Evolutionary conservation across 2,113 vertebrate genomes (phyloP).

Genomic region (Chloroceryle aenea): DNA sequence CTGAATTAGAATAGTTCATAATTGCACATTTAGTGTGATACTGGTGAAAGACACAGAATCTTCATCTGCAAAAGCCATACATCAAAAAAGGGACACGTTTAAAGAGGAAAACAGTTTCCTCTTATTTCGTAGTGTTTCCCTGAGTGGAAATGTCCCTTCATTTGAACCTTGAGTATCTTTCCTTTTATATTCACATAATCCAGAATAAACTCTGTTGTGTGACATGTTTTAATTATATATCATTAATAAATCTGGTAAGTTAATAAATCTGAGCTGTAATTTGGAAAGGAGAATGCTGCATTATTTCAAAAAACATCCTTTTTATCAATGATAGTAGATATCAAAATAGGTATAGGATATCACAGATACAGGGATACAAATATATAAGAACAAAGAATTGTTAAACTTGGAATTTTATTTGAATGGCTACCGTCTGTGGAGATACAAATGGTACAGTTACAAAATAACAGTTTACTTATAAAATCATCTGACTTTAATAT

Average conservation of each 20-base stretch:
- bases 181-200: background rate
- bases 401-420: background rate
- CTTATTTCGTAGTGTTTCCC: background rate
- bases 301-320: background rate
- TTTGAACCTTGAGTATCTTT: background rate
- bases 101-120: background rate
- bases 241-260: background rate
- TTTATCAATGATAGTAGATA: background rate
- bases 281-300: background rate
- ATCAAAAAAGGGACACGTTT: background rate
- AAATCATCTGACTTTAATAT: background rate
- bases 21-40: background rate
- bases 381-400: background rate
- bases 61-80: background rate
- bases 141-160: background rate
- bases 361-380: background rate
- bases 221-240: background rate
- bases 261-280: background rate
- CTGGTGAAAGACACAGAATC: background rate
- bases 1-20: background rate
- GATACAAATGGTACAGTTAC: background rate
- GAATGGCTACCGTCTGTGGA: background rate
- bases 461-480: background rate
- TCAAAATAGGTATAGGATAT: background rate
- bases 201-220: background rate